A percentile compares a stretch with the other conserved stretches of the same genome.
Conservation (phyloP, 2,113 vertebrate genomes). For the Tychaedon coryphoeus region DNA sequence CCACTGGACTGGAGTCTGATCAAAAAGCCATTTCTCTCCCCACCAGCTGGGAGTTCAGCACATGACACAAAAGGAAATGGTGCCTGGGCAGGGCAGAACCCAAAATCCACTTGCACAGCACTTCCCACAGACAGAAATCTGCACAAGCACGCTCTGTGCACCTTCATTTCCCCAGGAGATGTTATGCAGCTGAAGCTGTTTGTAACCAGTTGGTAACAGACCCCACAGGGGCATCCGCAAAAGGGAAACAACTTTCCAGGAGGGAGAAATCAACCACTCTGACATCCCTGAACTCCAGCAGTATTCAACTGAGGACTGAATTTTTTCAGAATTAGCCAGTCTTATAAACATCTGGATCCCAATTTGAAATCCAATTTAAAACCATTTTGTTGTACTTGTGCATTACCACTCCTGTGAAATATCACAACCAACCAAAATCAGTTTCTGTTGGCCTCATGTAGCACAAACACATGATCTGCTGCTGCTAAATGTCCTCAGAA, state of each 20-base stretch:
- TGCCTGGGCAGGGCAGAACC: background rate
- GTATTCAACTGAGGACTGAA: background rate
- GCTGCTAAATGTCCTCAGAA: background rate
- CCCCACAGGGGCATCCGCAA: too few species aligned
- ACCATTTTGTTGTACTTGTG: background rate
- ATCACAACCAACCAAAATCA: background rate
- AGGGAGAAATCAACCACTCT: background rate
- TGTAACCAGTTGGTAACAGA: accelerated
- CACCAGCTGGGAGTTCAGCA: accelerated
- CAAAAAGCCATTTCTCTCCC: background rate
- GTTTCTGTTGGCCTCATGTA: background rate
- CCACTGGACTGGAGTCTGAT: accelerated
- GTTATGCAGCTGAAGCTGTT: accelerated
- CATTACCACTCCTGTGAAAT: background rate
- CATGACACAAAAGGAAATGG: accelerated
- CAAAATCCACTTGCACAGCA: background rate
- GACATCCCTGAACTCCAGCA: accelerated
- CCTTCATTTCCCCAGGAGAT: background rate
- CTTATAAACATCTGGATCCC: background rate
- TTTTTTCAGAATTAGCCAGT: background rate
- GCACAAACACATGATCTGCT: background rate
- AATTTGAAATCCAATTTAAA: background rate
- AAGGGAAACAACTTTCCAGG: background rate
- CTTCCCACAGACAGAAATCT: background rate
- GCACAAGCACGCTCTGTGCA: accelerated